Percentiles rank a stretch among this genome's conserved stretches.
Conservation (phyloP, 2,888 invertebrate genomes). For the Zaprionus lineosus region DNA sequence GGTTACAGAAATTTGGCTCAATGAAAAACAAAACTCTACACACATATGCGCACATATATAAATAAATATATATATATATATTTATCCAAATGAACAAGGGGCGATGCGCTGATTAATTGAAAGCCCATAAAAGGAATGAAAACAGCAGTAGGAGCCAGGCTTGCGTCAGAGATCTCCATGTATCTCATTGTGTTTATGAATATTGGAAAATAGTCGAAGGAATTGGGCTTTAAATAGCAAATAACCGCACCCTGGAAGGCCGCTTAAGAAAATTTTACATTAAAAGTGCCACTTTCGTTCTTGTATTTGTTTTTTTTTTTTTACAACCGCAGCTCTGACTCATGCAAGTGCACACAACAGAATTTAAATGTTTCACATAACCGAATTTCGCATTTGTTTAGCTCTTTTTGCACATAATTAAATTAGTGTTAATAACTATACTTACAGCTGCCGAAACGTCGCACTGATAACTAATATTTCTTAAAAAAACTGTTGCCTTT, state of each 20-base stretch:
- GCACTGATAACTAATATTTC: slow-evolving; percentile 34
- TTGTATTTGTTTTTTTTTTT: slow-evolving; percentile 36
- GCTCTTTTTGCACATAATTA: neutral
- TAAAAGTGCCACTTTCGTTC: slow-evolving; percentile 34
- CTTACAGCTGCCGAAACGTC: slow-evolving; percentile 56
- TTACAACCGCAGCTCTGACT: too few relatives aligned
- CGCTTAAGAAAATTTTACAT: slow-evolving; percentile 47
- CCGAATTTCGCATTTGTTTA: neutral
- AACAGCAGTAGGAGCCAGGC: slow-evolving; percentile 36
- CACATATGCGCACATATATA: slow-evolving; percentile 15
- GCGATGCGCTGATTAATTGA: slow-evolving; percentile 43
- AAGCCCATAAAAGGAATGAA: slow-evolving; percentile 56
- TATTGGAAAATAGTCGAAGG: too few relatives aligned
- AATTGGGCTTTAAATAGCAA: too few relatives aligned
- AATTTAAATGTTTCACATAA: too few relatives aligned
- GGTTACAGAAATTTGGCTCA: slow-evolving; percentile 41
- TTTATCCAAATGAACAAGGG: neutral
- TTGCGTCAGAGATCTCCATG: slow-evolving; percentile 2
- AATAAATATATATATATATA: neutral
- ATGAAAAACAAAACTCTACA: slow-evolving; percentile 32
- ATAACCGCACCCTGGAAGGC: slow-evolving; percentile 37
- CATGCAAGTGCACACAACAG: slow-evolving; percentile 42
- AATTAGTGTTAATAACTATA: slow-evolving; percentile 13
- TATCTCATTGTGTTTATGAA: slow-evolving; percentile 16
- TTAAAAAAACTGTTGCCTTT: slow-evolving; percentile 41